Base-by-base conservation (phyloP, 1,140 invertebrate species). In the Venustaconcha ellipsiformis region DNA sequence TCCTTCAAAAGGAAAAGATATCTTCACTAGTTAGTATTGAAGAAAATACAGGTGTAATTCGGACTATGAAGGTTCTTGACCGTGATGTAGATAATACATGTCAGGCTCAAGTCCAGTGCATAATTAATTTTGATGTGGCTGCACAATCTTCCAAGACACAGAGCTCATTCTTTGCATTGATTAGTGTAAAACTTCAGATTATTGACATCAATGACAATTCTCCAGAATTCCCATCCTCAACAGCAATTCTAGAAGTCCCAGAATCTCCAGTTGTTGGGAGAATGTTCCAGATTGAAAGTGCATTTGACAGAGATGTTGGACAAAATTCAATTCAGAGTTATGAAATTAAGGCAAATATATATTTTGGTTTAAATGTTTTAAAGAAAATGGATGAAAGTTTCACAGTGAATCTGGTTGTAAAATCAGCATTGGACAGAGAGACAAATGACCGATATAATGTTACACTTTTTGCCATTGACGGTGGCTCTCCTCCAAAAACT, bases 391-490 rank as follows among this genome's bases (percentile, higher is more conserved):
- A 77, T 59, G 75, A 70, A 48, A 77, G 75, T 23, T 77, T 67
- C 60, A 77, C 69, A 18, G 69, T 77, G n/a, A 77, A 77, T 60
- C 69, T 77, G 12, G 70, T 78, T 13, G 63, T 83, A 1, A 78
- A 82, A 78, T 92, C 92, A 48, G 91, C 92, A 81, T 90, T 99
- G 67, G 96, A 99, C 89, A 92, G 96, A 81, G 97, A 99, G 92
- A 93, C 90, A 76, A 93, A 93, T 58, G 90, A 93, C 3, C 88
- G 92, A 62, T 98, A 97, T 89, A 93, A 94, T 86, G 93, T 99
- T 68, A 91, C 93, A 75, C 93, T 99, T 1, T 91, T 97, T n/a
- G 97, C 97, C 6, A 93, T 93, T 66, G 97, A 99, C 89, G 94
- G 94, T 11, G 97, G 97, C 0, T 92, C 92, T 1, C 95, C 96